A percentile compares a stretch with the other conserved stretches of the same genome.
Conservation (phyloP, 2,113 vertebrate species). For the Pseudorhombus dupliciocellatus region DNA sequence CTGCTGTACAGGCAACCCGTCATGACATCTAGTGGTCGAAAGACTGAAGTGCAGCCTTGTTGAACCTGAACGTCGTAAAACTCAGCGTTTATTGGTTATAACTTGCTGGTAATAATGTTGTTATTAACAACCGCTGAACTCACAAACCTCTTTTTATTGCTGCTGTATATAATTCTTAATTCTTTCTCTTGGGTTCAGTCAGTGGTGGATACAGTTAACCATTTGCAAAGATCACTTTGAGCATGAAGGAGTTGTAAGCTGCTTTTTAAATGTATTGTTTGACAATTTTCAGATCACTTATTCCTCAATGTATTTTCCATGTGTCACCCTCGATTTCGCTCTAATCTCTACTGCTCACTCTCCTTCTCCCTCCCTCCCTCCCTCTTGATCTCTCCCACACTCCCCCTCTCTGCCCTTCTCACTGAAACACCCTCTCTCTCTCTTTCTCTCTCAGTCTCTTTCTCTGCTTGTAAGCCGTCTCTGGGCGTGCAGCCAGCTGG, state of each 20-base stretch:
- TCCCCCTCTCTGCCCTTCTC: slow-evolving; percentile 59
- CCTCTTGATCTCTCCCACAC: slow-evolving; percentile 48
- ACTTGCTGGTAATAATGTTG: too few species aligned
- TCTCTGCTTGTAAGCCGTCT: slow-evolving; percentile 72
- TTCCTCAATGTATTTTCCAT: slow-evolving; percentile 24
- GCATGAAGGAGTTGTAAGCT: neutral
- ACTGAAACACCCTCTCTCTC: slow-evolving; percentile 51
- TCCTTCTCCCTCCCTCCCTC: slow-evolving; percentile 39
- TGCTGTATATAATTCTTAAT: neutral
- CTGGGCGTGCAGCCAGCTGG: slow-evolving; percentile 81
- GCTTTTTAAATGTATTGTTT: neutral
- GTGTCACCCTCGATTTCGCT: slow-evolving; percentile 46
- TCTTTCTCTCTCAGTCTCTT: slow-evolving; percentile 52
- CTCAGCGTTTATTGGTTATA: too few species aligned
- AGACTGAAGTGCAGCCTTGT: slow-evolving; percentile 15
- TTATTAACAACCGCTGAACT: too few species aligned
- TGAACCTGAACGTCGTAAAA: too few species aligned
- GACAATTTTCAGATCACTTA: neutral
- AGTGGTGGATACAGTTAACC: neutral
- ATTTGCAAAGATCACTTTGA: too few species aligned
- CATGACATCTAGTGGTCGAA: slow-evolving; percentile 70
- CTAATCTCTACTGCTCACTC: slow-evolving; percentile 58
- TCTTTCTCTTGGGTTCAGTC: neutral
- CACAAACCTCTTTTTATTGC: neutral
- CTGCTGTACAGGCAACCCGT: slow-evolving; percentile 29